Evolutionary conservation across 2,797 vertebrate species (phyloP).

Genomic region (Xenops minutus): DNA sequence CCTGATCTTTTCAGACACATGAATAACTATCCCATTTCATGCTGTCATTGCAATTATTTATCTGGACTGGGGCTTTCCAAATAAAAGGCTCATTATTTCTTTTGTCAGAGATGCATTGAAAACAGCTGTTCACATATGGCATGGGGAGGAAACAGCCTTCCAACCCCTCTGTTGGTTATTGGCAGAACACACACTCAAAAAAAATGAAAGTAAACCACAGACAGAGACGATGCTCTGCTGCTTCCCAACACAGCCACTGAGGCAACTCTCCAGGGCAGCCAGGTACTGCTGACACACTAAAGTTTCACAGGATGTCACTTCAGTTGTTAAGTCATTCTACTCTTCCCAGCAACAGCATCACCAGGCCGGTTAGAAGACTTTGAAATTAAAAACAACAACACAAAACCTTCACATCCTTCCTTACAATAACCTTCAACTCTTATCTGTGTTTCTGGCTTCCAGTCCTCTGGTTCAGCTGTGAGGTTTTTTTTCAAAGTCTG

Average conservation of each 20-base stretch:
- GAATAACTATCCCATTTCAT: conserved; percentile 55
- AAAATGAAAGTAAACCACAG: background rate
- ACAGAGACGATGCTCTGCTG: background rate
- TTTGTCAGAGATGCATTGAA: conserved; percentile 38
- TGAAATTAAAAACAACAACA: background rate
- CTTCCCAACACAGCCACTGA: background rate
- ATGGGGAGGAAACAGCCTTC: background rate
- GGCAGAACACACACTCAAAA: background rate
- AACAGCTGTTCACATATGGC: conserved; percentile 33
- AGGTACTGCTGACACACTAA: background rate
- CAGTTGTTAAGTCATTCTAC: background rate
- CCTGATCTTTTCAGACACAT: conserved; percentile 49
- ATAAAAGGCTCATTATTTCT: conserved; percentile 52
- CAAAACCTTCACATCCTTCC: conserved; percentile 1
- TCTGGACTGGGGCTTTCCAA: conserved; percentile 28
- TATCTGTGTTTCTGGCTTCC: background rate
- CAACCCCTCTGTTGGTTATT: background rate
- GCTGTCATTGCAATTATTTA: conserved; percentile 61
- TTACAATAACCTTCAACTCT: conserved; percentile 24
- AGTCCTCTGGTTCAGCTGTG: background rate
- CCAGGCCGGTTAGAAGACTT: background rate
- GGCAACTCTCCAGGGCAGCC: background rate
- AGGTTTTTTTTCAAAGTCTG: background rate
- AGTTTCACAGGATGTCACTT: background rate
- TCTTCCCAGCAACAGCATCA: background rate